Evolutionary conservation across 35 echinoderm and acorn worm species (phyloP).

Genomic region (Acanthaster planci): DNA sequence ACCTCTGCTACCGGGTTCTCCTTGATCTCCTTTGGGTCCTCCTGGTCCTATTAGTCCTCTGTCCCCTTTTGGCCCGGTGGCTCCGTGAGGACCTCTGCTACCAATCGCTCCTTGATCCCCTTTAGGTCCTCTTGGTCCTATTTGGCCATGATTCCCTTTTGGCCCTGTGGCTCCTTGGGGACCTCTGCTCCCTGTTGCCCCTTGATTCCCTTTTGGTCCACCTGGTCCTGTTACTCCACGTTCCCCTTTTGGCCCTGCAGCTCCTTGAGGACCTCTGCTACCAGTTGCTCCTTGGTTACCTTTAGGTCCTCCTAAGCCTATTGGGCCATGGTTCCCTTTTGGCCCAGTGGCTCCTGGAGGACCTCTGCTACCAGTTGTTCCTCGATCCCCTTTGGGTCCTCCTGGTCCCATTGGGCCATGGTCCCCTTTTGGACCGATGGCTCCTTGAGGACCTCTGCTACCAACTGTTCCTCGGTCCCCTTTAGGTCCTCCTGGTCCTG

Average conservation of each 20-base stretch:
- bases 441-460: not conserved
- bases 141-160: not conserved
- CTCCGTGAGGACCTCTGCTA: conserved; percentile 34
- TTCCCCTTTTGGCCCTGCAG: not conserved
- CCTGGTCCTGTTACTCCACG: not conserved
- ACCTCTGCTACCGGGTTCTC: no score
- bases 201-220: not conserved
- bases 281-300: not conserved
- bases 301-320: not conserved
- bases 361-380: not conserved
- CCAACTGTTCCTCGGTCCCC: not conserved
- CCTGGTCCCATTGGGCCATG: not conserved
- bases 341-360: not conserved
- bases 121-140: no score
- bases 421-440: not conserved
- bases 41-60: no score
- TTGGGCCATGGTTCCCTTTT: not conserved
- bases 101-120: no score
- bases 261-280: not conserved
- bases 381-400: not conserved
- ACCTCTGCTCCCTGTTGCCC: not conserved
- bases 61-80: no score
- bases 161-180: not conserved
- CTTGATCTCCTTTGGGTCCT: no score
- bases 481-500: conserved; percentile 3